These are phyloP conservation scores for Boulengeromyrus knoepffleri DNA, from an alignment of 2,113 vertebrate species.

Conservation along the genomic window DNA sequence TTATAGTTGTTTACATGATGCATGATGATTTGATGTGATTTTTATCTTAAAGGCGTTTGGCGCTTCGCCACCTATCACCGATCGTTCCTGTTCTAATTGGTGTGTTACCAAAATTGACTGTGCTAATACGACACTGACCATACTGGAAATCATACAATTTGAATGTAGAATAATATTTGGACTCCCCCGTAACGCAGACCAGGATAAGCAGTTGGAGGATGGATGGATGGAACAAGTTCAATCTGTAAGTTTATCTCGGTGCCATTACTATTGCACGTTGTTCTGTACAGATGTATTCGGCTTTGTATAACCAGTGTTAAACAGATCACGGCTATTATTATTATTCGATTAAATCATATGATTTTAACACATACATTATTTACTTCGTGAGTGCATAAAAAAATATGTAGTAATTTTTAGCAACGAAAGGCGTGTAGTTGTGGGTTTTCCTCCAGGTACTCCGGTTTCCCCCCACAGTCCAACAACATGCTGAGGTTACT, in stretches of 20 bases:
- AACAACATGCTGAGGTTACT: background rate
- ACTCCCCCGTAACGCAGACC: background rate
- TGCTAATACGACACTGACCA: background rate
- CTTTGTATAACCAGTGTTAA: background rate
- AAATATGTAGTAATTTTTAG: background rate
- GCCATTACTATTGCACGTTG: background rate
- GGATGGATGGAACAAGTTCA: background rate
- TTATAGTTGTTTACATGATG: background rate
- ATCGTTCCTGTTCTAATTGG: background rate
- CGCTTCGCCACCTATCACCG: background rate
- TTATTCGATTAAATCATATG: background rate
- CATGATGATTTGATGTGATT: background rate
- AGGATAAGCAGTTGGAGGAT: background rate
- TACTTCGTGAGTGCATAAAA: background rate
- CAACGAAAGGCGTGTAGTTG: background rate
- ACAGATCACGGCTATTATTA: background rate
- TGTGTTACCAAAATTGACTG: background rate
- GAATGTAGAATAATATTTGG: background rate
- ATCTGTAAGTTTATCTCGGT: background rate
- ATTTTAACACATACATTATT: background rate
- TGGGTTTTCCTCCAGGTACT: background rate
- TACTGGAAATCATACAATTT: background rate
- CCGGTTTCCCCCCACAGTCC: background rate
- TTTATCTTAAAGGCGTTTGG: background rate
- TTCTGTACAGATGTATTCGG: background rate